Evolutionary conservation across 2,797 vertebrate species (phyloP).

Genomic region (Tapera naevia): DNA sequence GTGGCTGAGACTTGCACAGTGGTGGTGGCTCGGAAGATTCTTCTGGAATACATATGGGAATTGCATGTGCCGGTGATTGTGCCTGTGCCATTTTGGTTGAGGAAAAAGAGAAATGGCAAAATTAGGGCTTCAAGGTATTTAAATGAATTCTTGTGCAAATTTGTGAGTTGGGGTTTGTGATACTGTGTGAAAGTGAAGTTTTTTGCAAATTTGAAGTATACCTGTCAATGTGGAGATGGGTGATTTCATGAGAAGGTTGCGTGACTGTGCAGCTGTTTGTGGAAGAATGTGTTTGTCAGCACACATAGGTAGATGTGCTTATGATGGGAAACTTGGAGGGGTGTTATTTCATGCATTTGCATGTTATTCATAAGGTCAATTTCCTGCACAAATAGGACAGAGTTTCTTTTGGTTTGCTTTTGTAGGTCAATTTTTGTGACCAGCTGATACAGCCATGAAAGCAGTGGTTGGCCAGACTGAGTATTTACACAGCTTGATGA

Average conservation of each 20-base stretch:
- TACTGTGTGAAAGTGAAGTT: background rate
- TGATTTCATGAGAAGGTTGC: background rate
- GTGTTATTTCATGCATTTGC: background rate
- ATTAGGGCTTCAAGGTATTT: background rate
- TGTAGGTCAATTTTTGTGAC: background rate
- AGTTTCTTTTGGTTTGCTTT: background rate
- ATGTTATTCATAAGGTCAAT: background rate
- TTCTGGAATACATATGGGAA: background rate
- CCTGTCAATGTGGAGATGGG: background rate
- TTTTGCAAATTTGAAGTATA: background rate
- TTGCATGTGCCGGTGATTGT: background rate
- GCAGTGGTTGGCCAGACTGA: background rate
- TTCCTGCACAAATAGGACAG: background rate
- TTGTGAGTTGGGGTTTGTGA: background rate
- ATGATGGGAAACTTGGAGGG: background rate
- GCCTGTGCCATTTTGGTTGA: background rate
- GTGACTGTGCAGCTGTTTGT: background rate
- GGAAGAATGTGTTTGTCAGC: background rate
- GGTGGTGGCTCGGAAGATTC: background rate
- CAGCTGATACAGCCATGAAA: background rate
- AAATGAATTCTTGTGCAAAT: background rate
- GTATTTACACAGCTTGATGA: slow-evolving; percentile 11
- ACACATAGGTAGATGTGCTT: background rate
- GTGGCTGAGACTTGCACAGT: background rate
- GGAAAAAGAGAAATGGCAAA: background rate